Conservation (phyloP, 2,888 invertebrate species). For the Ophioninae sp. region DNA sequence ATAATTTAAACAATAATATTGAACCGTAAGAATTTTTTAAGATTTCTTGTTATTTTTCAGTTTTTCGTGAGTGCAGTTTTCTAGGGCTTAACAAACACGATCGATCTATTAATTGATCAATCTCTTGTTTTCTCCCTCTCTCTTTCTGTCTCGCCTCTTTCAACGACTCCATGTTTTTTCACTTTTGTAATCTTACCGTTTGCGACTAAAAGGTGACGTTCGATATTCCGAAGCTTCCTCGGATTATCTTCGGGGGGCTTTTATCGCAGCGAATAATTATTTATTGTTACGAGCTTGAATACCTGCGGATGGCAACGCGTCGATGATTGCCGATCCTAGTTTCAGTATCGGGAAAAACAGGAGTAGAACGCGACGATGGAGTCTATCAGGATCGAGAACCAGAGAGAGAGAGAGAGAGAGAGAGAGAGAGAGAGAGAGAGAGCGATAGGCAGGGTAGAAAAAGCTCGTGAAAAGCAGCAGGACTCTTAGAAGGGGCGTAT, state of each 20-base stretch:
- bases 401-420: neutral
- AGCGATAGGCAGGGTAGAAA: neutral
- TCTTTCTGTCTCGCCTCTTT: neutral
- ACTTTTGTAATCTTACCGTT: neutral
- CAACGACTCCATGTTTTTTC: neutral
- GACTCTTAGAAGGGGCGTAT: slow-evolving; percentile 7
- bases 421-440: neutral
- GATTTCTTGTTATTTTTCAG: too few relatives aligned
- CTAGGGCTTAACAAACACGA: too few relatives aligned
- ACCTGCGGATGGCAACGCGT: neutral
- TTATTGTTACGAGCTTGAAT: neutral
- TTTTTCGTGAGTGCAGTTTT: too few relatives aligned
- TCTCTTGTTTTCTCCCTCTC: slow-evolving; percentile 4
- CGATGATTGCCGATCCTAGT: neutral
- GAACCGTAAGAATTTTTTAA: too few relatives aligned
- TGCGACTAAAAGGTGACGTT: neutral
- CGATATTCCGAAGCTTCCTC: neutral
- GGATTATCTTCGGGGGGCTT: neutral
- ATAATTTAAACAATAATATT: too few relatives aligned
- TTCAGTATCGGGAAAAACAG: neutral
- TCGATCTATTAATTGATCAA: too few relatives aligned
- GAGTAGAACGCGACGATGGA: neutral
- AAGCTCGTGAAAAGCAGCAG: slow-evolving; percentile 12
- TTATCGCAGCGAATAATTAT: neutral
- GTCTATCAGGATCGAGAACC: too few relatives aligned